Conservation (phyloP, 2,888 invertebrate species). For the Quadroppia sp. region DNA sequence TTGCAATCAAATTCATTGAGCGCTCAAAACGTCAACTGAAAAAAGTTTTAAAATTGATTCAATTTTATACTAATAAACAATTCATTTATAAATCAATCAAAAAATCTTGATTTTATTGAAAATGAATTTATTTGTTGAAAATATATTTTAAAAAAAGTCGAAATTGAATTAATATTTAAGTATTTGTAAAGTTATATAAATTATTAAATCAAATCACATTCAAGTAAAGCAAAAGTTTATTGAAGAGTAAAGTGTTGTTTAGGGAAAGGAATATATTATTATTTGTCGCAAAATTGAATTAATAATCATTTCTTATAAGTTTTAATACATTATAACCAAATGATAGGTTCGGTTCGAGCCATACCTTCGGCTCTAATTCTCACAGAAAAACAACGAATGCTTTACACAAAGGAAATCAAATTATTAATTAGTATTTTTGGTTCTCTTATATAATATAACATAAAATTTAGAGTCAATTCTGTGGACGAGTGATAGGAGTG, state of each 20-base stretch:
- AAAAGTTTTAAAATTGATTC: neutral
- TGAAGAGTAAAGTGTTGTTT: neutral
- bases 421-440: conserved; percentile 36
- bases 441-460: conserved; percentile 25
- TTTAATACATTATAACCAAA: neutral
- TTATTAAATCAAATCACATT: conserved; percentile 28
- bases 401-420: conserved; percentile 35
- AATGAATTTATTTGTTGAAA: neutral
- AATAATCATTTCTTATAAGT: neutral
- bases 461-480: conserved; percentile 13
- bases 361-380: conserved; percentile 1
- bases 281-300: conserved; percentile 13
- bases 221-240: neutral
- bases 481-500: neutral
- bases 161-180: neutral
- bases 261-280: neutral
- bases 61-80: conserved; percentile 14
- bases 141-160: neutral
- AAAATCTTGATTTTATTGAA: neutral
- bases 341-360: neutral
- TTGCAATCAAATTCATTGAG: neutral
- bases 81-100: conserved; percentile 7
- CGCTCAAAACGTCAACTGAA: too few relatives aligned
- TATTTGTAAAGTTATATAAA: conserved; percentile 11
- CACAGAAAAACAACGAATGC: conserved; percentile 29